phyloP scores from a whole-genome alignment of 2,888 invertebrate species.

The Andrena hattorfiana region DNA sequence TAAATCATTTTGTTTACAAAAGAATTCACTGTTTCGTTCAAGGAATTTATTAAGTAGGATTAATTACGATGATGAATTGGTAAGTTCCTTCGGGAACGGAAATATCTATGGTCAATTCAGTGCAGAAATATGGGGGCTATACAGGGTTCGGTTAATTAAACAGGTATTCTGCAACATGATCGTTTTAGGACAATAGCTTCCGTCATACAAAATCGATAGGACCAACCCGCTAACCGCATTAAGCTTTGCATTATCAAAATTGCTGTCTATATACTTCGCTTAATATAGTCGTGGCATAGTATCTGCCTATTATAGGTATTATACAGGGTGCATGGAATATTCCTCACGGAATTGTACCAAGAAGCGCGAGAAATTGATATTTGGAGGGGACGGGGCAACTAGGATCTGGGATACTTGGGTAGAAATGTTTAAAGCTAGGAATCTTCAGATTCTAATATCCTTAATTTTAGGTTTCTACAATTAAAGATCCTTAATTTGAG shows the following conservation, averaged over 20 bases:
- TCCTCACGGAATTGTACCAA: slow-evolving; percentile 18
- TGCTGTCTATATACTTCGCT: slow-evolving; percentile 35
- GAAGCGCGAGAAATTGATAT: background rate
- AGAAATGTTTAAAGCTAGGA: too few species aligned
- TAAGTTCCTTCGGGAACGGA: background rate
- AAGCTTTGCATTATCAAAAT: slow-evolving; percentile 57
- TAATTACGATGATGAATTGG: too few species aligned
- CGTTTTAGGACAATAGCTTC: slow-evolving; percentile 24
- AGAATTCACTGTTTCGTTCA: background rate
- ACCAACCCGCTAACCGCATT: slow-evolving; percentile 47
- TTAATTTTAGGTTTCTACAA: too few species aligned
- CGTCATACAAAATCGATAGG: slow-evolving; percentile 49
- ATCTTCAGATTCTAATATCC: too few species aligned
- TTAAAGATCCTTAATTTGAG: too few species aligned
- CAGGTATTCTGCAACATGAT: slow-evolving; percentile 14
- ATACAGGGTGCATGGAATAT: slow-evolving; percentile 1
- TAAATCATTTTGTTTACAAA: background rate
- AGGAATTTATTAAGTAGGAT: too few species aligned
- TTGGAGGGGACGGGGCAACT: too few species aligned
- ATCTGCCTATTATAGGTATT: slow-evolving; percentile 16
- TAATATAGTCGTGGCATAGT: slow-evolving; percentile 40
- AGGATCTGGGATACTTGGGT: too few species aligned
- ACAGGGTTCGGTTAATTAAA: slow-evolving; percentile 39
- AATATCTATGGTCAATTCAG: background rate
- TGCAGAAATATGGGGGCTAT: background rate